Evolutionary conservation across 2,113 vertebrate genomes (phyloP).

Genomic region (Elaphurus davidianus): DNA sequence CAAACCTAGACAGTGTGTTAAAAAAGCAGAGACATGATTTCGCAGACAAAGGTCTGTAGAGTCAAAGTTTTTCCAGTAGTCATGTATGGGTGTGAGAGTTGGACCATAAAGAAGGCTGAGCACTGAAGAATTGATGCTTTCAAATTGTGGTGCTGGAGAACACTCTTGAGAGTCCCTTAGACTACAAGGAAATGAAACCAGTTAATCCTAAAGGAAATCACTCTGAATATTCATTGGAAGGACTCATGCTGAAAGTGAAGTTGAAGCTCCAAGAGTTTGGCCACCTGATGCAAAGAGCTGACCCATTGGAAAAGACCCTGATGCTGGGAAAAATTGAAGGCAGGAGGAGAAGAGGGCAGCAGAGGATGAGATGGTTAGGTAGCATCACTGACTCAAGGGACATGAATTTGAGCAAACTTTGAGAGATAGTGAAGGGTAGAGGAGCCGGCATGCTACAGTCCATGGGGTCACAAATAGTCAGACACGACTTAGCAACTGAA

Average conservation of each 20-base stretch:
- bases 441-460: neutral
- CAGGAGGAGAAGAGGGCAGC: neutral
- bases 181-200: neutral
- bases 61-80: neutral
- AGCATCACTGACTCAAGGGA: neutral
- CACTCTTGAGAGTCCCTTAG: neutral
- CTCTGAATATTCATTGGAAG: neutral
- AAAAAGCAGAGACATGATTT: neutral
- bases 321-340: neutral
- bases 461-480: neutral
- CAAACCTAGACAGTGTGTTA: neutral
- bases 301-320: neutral
- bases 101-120: neutral
- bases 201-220: neutral
- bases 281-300: neutral
- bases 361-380: neutral
- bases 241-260: neutral
- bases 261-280: neutral
- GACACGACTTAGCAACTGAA: neutral
- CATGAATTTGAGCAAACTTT: neutral
- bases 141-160: neutral
- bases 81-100: neutral
- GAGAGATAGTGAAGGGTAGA: neutral
- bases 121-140: neutral
- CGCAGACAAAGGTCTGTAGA: rapidly evolving